phyloP scores from a whole-genome alignment of 2,113 vertebrate genomes.

The Bujurquina vittata region DNA sequence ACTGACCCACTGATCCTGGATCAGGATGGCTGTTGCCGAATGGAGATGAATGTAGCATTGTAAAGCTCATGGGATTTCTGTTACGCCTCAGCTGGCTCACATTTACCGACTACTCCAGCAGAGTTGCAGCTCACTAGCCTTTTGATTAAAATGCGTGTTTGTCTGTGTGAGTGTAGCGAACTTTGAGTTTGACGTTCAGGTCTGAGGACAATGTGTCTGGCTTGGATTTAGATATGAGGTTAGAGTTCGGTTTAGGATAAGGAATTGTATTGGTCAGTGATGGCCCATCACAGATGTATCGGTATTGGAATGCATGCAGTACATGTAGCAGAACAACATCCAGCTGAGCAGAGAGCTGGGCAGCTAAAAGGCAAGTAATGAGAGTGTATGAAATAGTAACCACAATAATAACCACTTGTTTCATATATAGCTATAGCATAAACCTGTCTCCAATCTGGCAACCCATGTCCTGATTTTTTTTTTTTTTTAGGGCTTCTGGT shows the following conservation, averaged over 20 bases:
- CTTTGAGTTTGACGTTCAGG: not conserved
- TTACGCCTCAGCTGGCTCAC: not conserved
- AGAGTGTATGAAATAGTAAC: too few species aligned
- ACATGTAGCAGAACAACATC: not conserved
- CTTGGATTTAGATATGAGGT: not conserved
- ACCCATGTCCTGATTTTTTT: not conserved
- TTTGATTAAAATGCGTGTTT: not conserved
- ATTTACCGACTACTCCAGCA: slow-evolving; percentile 3
- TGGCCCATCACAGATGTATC: too few species aligned
- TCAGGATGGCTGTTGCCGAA: not conserved
- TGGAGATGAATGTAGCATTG: not conserved
- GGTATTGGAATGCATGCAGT: too few species aligned
- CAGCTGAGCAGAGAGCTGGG: not conserved
- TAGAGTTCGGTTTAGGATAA: not conserved
- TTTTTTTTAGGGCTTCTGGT: not conserved
- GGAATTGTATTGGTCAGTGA: not conserved
- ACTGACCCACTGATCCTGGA: slow-evolving; percentile 47
- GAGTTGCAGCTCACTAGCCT: not conserved
- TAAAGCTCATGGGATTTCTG: slow-evolving; percentile 45
- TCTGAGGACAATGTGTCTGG: not conserved
- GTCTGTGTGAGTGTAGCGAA: not conserved
- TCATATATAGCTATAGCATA: not conserved
- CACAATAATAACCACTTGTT: not conserved
- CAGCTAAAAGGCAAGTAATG: not conserved
- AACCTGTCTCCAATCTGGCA: not conserved